Conservation (phyloP, 2,797 vertebrate species). For the Chelon auratus region DNA sequence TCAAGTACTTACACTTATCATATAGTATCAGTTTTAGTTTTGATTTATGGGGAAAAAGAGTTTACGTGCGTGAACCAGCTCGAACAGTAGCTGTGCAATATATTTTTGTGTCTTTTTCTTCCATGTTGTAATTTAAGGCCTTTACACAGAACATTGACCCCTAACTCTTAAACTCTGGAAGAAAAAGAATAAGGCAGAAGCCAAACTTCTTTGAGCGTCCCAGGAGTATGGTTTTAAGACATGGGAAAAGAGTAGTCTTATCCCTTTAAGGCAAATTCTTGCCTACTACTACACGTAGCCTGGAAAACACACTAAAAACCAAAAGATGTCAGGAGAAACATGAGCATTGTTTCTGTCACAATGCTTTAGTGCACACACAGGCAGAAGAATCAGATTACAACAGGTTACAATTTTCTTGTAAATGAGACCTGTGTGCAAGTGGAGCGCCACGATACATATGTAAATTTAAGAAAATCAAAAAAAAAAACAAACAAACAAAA, state of each 20-base stretch:
- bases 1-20: background rate
- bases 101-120: background rate
- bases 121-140: background rate
- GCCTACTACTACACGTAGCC: too few species aligned
- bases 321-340: constrained; percentile 15
- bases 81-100: too few species aligned
- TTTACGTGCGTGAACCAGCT: background rate
- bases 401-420: constrained; percentile 1
- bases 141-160: background rate
- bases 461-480: background rate
- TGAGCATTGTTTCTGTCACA: constrained; percentile 1
- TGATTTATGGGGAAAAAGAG: background rate
- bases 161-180: background rate
- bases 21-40: background rate
- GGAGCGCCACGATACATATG: background rate
- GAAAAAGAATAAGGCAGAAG: too few species aligned
- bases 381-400: background rate
- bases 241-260: too few species aligned
- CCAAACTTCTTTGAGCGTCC: too few species aligned
- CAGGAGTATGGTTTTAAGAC: too few species aligned
- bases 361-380: constrained; percentile 7
- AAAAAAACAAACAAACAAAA: background rate
- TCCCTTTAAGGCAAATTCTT: too few species aligned
- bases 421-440: background rate
- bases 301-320: constrained; percentile 2